phyloP scores from a whole-genome alignment of 2,888 invertebrate species.

The Diplolepis rosae region DNA sequence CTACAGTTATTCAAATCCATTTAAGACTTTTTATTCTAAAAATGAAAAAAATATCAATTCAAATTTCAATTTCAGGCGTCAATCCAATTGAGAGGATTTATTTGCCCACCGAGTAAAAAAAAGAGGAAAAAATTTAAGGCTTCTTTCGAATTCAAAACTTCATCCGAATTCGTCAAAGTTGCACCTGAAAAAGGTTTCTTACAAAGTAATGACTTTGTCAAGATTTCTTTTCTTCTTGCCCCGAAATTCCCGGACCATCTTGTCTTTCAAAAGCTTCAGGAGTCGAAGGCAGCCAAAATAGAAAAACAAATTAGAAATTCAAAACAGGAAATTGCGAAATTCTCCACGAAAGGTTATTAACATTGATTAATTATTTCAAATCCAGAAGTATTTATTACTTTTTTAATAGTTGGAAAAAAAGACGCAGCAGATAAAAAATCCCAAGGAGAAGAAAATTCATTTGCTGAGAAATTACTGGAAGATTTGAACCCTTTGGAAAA shows the following conservation, averaged over 20 bases:
- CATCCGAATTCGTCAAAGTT: not conserved
- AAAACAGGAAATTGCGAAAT: not conserved
- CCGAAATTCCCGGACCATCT: not conserved
- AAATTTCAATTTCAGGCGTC: conserved; percentile 29
- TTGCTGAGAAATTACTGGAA: not conserved
- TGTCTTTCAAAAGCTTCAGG: not conserved
- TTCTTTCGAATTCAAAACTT: conserved; percentile 37
- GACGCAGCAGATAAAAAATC: not conserved
- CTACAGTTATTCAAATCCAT: conserved; percentile 40
- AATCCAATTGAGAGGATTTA: conserved; percentile 40
- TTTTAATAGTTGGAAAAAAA: not conserved
- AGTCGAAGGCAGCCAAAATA: not conserved
- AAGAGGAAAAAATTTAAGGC: conserved; percentile 42
- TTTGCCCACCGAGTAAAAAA: conserved; percentile 41
- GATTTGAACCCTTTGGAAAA: not conserved
- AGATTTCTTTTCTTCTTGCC: not conserved
- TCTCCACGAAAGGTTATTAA: not conserved
- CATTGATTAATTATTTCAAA: not conserved
- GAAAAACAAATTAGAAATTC: not conserved
- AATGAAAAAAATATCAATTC: not conserved
- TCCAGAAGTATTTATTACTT: not conserved
- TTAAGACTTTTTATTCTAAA: too few species aligned
- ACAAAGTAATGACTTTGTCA: not conserved
- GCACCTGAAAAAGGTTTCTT: not conserved
- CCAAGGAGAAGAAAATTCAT: not conserved